phyloP scores from a whole-genome alignment of 2,888 invertebrate genomes.

The Acanthosepion lycidas region DNA sequence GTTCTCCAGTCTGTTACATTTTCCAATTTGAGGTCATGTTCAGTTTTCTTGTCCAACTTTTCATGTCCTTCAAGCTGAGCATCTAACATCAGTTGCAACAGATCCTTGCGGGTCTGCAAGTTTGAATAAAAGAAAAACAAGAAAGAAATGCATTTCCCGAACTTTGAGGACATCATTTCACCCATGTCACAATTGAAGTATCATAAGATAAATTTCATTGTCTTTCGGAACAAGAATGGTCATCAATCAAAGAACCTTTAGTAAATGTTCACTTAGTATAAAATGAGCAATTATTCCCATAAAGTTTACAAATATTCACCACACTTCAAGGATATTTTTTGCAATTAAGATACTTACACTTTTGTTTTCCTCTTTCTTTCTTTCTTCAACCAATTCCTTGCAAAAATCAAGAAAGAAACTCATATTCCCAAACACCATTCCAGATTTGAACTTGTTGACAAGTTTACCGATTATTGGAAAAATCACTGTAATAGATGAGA shows the following conservation, averaged over 20 bases:
- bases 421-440: not conserved
- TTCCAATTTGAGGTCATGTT: not conserved
- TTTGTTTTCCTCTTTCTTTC: not conserved
- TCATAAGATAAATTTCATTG: too few species aligned
- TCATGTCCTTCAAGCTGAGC: conserved; percentile 7
- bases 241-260: too few species aligned
- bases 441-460: not conserved
- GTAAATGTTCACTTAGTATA: too few species aligned
- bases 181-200: too few species aligned
- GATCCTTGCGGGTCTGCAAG: not conserved
- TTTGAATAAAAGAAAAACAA: not conserved
- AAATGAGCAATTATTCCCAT: too few species aligned
- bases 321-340: too few species aligned
- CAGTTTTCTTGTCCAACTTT: not conserved
- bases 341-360: not conserved
- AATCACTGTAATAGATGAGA: not conserved
- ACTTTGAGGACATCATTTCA: too few species aligned
- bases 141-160: too few species aligned
- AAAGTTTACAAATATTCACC: too few species aligned
- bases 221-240: too few species aligned
- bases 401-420: not conserved
- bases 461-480: not conserved
- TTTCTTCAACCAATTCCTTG: not conserved
- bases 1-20: not conserved
- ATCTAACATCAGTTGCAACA: not conserved